Percentiles rank a stretch among this genome's conserved stretches.
Evolutionary conservation across 2,113 vertebrate species (phyloP).

Genomic region (Brienomyrus brachyistius): DNA sequence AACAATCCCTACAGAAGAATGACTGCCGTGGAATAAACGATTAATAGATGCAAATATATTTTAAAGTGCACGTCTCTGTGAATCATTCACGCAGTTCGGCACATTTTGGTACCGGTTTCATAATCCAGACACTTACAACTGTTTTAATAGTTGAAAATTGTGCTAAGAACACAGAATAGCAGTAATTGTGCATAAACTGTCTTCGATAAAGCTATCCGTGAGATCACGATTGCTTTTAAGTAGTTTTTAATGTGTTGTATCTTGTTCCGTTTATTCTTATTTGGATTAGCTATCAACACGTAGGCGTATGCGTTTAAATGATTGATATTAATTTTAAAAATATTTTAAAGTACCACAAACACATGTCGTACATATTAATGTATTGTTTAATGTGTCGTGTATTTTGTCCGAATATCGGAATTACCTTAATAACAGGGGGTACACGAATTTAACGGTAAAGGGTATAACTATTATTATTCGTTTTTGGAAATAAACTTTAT

Average conservation of each 20-base stretch:
- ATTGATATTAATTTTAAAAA: not conserved
- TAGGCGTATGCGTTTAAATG: not conserved
- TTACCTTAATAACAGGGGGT: not conserved
- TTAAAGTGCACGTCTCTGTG: conserved; percentile 13
- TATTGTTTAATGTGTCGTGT: not conserved
- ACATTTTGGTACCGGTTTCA: not conserved
- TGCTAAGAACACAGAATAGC: not conserved
- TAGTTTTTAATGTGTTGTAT: not conserved
- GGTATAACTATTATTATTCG: not conserved
- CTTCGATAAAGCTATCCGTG: not conserved
- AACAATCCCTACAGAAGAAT: conserved; percentile 28
- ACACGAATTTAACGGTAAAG: not conserved
- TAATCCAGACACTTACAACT: conserved; percentile 5
- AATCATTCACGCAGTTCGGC: conserved; percentile 9
- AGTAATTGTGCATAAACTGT: not conserved
- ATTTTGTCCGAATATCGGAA: not conserved
- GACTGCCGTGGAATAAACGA: conserved; percentile 17
- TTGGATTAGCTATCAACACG: not conserved
- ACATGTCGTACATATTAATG: not conserved
- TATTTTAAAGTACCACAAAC: not conserved
- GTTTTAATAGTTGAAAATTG: not conserved
- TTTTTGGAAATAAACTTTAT: not conserved
- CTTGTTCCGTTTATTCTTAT: not conserved
- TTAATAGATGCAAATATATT: conserved; percentile 25
- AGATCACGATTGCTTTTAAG: not conserved